Evolutionary conservation across 2,113 vertebrate genomes (phyloP), one percentile per base, ranked within the genome.

Genomic region (Ageneiosus marmoratus): DNA sequence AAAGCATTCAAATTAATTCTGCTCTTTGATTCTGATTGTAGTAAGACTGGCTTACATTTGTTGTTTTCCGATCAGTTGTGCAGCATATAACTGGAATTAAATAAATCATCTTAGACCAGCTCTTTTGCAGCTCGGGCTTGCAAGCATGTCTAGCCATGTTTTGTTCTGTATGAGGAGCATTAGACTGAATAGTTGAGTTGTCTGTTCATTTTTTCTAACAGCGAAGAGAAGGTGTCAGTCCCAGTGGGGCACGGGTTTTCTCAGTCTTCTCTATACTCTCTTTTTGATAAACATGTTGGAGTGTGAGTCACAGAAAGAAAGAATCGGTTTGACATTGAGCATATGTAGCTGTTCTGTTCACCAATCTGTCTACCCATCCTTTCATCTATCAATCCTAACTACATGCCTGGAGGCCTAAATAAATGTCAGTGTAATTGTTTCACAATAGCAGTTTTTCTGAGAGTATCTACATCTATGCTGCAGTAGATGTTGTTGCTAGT

Each of bases 301-400:
- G n/a, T 81, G 24, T 75, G 53, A 73, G 70, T 82, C 80, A 82
- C 55, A 34, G 4, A 44, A 63, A 51, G 56, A 62, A 75, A 75
- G 41, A 75, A 82, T 82, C 70, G 75, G 20, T 34, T 50, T 73
- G 34, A 73, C 27, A 4, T 12, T 27, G 29, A 58, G 80, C 41
- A 62, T 74, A 74, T 74, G n/a, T 16, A 29, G 44, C 50, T 51
- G 41, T 20, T 60, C 58, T n/a, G 15, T 77, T n/a, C 50, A 56
- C 22, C 62, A 1, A 56, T 65, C 55, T 34, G 29, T 83, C 24
- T 15, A 20, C 27, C 27, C 56, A 37, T 69, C 29, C 46, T 24
- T 77, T 34, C 13, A 37, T 77, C 27, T 27, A 44, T 77, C 74
- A 41, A 67, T n/a, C 60, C 51, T 41, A 55, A 46, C 50, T 5